A percentile compares a stretch with the other conserved stretches of the same genome.
Evolutionary conservation across 2,888 invertebrate species (phyloP).

Genomic region (Tipula vernalis): DNA sequence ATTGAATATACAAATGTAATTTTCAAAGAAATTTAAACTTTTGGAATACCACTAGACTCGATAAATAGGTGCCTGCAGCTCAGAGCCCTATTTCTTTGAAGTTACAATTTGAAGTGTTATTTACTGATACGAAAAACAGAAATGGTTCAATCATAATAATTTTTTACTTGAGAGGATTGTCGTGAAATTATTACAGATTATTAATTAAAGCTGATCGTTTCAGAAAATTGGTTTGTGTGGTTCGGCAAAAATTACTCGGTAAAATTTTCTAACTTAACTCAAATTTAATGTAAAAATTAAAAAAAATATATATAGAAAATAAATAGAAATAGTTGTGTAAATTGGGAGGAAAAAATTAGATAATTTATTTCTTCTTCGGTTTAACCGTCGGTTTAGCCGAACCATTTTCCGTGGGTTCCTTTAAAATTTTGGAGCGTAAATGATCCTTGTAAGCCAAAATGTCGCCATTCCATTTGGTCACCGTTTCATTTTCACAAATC

Average conservation of each 20-base stretch:
- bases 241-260: not conserved
- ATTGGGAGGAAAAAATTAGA: not conserved
- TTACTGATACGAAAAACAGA: not conserved
- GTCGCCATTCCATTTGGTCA: conserved; percentile 94
- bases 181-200: not conserved
- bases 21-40: not conserved
- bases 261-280: not conserved
- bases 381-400: not conserved
- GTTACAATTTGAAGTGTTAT: not conserved
- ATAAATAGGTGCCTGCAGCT: not conserved
- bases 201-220: not conserved
- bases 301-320: not conserved
- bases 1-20: not conserved
- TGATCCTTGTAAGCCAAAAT: conserved; percentile 95
- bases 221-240: not conserved
- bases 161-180: not conserved
- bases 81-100: not conserved
- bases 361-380: conserved; percentile 16
- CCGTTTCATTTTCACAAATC: conserved; percentile 93
- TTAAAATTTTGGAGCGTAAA: conserved; percentile 74
- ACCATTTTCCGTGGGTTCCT: conserved; percentile 27
- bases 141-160: not conserved
- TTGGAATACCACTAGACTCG: not conserved
- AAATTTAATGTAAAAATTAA: not conserved
- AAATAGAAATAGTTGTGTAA: not conserved